Evolutionary conservation across 2,113 vertebrate genomes (phyloP).

Genomic region (Psettodes erumei): DNA sequence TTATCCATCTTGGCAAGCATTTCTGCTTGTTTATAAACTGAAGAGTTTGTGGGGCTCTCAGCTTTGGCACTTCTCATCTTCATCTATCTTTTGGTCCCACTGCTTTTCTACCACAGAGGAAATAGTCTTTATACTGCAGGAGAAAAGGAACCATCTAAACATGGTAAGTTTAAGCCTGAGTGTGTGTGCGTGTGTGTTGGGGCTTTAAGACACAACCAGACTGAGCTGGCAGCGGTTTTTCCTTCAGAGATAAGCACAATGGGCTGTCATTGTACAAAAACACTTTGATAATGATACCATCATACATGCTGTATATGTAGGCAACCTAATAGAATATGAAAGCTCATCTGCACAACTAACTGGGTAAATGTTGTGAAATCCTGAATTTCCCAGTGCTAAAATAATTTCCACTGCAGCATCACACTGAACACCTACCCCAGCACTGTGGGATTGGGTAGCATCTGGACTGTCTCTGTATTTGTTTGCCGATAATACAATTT

Average conservation of each 20-base stretch:
- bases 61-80: slow-evolving; percentile 54
- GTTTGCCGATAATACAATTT: slow-evolving; percentile 51
- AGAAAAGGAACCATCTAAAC: slow-evolving; percentile 31
- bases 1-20: slow-evolving; percentile 66
- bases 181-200: not conserved
- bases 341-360: slow-evolving; percentile 1
- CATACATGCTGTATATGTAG: not conserved
- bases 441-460: slow-evolving; percentile 20
- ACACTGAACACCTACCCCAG: not conserved
- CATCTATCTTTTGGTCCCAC: slow-evolving; percentile 34
- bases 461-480: slow-evolving; percentile 40
- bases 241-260: not conserved
- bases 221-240: slow-evolving; percentile 13
- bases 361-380: not conserved
- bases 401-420: slow-evolving; percentile 5
- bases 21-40: slow-evolving; percentile 62
- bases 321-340: not conserved
- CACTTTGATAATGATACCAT: not conserved
- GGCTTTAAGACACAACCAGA: slow-evolving; percentile 10
- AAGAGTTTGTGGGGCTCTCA: slow-evolving; percentile 58
- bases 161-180: not conserved
- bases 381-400: slow-evolving; percentile 20
- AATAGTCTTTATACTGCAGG: slow-evolving; percentile 22
- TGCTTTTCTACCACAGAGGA: slow-evolving; percentile 10
- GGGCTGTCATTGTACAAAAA: not conserved